Evolutionary conservation across 2,797 vertebrate genomes (phyloP).

Genomic region (Nyctalus aviator): DNA sequence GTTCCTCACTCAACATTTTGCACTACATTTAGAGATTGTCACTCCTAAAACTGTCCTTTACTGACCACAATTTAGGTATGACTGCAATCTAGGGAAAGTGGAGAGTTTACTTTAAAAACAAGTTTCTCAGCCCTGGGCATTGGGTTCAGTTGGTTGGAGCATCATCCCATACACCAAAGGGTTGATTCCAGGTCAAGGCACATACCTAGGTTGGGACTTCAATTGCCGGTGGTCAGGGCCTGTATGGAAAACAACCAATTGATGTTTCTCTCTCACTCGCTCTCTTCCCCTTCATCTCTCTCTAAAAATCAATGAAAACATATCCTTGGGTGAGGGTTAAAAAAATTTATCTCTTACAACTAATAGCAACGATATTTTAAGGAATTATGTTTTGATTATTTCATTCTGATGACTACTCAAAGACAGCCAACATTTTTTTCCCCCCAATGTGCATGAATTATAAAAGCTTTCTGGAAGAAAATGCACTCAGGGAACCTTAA

Average conservation of each 20-base stretch:
- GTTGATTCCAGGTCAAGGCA: background rate
- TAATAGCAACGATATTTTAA: background rate
- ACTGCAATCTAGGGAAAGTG: background rate
- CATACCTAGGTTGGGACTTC: background rate
- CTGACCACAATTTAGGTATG: background rate
- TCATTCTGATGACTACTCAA: constrained; percentile 12
- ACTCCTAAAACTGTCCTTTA: background rate
- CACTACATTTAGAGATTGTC: background rate
- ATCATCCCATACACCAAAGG: background rate
- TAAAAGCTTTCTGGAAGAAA: constrained; percentile 19
- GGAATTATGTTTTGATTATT: background rate
- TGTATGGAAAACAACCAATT: background rate
- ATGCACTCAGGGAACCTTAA: background rate
- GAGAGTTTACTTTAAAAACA: background rate
- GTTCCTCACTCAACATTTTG: background rate
- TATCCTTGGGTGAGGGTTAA: background rate
- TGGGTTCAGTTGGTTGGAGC: background rate
- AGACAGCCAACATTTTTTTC: background rate
- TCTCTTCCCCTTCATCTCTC: background rate
- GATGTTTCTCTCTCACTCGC: background rate
- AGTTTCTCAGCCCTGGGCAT: background rate
- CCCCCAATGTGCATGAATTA: constrained; percentile 39
- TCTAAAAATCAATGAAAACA: background rate
- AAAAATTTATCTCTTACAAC: background rate
- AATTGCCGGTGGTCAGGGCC: background rate